Percentiles rank a stretch among this genome's conserved stretches.
These are phyloP conservation scores for Lasioglossum oenotherae DNA, from an alignment of 2,888 invertebrate genomes.

Conservation along the genomic window DNA sequence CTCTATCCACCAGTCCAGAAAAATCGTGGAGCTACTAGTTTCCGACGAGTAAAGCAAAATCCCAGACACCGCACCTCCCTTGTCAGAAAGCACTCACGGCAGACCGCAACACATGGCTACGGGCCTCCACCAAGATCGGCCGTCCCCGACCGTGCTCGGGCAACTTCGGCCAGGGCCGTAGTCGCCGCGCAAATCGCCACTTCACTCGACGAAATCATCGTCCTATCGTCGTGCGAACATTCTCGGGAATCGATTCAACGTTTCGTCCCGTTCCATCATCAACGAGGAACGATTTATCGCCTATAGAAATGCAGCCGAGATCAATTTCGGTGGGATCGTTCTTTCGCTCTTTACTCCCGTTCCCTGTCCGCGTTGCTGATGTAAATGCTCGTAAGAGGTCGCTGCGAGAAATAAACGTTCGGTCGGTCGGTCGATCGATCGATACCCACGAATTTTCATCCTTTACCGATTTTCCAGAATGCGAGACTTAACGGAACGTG, in stretches of 20 bases:
- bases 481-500: neutral
- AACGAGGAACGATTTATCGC: neutral
- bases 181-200: constrained; percentile 38
- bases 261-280: neutral
- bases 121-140: constrained; percentile 71
- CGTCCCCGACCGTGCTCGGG: constrained; percentile 61
- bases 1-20: constrained; percentile 13
- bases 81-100: constrained; percentile 81
- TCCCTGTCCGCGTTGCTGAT: neutral
- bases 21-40: constrained; percentile 58
- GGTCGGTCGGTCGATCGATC: constrained; percentile 15
- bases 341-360: neutral
- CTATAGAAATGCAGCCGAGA: neutral
- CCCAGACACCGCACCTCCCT: constrained; percentile 79
- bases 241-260: neutral
- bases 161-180: constrained; percentile 65
- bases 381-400: constrained; percentile 9
- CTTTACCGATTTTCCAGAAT: neutral
- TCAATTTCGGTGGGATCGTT: neutral
- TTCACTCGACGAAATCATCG: neutral
- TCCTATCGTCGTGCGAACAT: neutral
- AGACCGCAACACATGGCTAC: constrained; percentile 80
- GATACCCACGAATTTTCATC: neutral
- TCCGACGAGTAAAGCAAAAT: constrained; percentile 71
- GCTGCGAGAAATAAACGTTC: constrained; percentile 10